Evolutionary conservation across 2,113 vertebrate species (phyloP).

Genomic region (Campylomormyrus tamandua): DNA sequence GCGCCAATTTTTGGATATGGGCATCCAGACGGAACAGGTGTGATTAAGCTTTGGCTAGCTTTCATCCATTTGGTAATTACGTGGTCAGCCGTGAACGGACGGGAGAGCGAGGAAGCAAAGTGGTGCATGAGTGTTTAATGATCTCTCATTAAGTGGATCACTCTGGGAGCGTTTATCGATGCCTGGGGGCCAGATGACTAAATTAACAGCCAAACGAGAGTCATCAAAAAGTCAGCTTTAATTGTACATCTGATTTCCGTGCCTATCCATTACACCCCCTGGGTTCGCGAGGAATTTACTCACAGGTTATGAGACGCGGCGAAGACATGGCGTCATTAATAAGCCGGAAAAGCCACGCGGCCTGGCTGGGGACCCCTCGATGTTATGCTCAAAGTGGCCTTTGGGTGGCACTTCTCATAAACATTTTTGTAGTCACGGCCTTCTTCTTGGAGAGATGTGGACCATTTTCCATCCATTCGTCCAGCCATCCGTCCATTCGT

Average conservation of each 20-base stretch:
- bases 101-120: neutral
- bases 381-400: neutral
- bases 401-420: neutral
- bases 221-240: constrained; percentile 40
- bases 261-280: neutral
- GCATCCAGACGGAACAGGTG: neutral
- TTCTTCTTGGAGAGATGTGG: neutral
- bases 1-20: neutral
- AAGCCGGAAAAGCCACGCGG: neutral
- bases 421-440: neutral
- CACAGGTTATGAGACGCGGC: neutral
- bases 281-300: neutral
- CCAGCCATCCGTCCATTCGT: neutral
- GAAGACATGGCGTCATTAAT: neutral
- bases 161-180: constrained; percentile 54
- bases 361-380: neutral
- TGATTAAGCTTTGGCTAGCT: neutral
- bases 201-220: constrained; percentile 53
- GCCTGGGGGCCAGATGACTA: constrained; percentile 51
- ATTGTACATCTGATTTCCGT: neutral
- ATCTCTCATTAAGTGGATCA: constrained; percentile 48
- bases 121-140: constrained; percentile 21
- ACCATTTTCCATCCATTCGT: neutral
- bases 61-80: constrained; percentile 4
- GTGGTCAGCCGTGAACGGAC: neutral